Percentiles rank a stretch among this genome's conserved stretches.
phyloP scores from a whole-genome alignment of 1,140 invertebrate genomes.

The Atta cephalotes region DNA sequence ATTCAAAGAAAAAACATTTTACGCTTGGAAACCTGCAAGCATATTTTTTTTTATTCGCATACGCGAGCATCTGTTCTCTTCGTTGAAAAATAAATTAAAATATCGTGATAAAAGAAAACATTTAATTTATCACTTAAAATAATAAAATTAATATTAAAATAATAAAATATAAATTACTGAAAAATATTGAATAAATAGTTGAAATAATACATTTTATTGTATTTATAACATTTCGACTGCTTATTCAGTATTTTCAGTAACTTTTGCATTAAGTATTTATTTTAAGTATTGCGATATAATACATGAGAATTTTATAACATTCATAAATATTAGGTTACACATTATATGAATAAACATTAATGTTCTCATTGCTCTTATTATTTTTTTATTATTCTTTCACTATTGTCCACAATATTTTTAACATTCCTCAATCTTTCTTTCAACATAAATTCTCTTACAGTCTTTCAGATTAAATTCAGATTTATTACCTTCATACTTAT shows the following conservation, averaged over 20 bases:
- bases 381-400: not conserved
- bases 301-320: not conserved
- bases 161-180: not conserved
- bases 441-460: not conserved
- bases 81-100: not conserved
- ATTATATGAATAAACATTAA: not conserved
- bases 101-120: not conserved
- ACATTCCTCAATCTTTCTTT: not conserved
- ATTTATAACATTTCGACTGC: not conserved
- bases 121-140: not conserved
- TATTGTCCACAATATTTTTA: not conserved
- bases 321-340: not conserved
- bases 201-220: not conserved
- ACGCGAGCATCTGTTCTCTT: not conserved
- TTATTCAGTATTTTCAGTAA: not conserved
- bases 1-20: not conserved
- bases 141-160: not conserved
- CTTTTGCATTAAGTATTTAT: not conserved
- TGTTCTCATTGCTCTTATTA: not conserved
- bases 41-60: not conserved
- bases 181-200: not conserved
- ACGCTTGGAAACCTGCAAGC: not conserved
- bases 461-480: not conserved
- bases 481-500: not conserved
- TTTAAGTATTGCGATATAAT: not conserved